phyloP scores from a whole-genome alignment of 2,888 invertebrate species.

The Physocephala rufipes region DNA sequence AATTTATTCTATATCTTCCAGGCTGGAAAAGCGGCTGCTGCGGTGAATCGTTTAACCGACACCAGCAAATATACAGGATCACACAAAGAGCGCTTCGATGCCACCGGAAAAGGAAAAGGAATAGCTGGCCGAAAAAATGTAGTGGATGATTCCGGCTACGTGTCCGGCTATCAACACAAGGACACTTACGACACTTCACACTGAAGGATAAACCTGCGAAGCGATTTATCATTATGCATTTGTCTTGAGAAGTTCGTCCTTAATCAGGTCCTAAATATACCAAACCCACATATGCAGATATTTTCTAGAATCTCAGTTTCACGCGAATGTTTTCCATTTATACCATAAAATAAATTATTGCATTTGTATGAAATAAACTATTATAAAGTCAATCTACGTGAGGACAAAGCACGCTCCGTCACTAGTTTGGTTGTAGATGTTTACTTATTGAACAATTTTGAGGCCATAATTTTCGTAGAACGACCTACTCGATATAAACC shows the following conservation, averaged over 20 bases:
- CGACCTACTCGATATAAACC: no score
- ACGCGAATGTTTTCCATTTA: neutral
- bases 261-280: neutral
- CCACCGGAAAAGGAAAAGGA: conserved; percentile 85
- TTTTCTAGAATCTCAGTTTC: neutral
- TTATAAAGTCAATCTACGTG: no score
- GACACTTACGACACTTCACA: conserved; percentile 76
- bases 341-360: conserved; percentile 2
- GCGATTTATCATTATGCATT: neutral
- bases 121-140: conserved; percentile 83
- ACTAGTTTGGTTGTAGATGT: no score
- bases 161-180: conserved; percentile 85
- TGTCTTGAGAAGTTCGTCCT: neutral
- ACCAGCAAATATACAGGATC: conserved; percentile 89
- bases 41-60: conserved; percentile 79
- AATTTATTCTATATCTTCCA: conserved; percentile 41
- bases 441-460: no score
- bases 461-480: no score
- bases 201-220: conserved; percentile 47
- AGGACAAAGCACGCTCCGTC: no score
- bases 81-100: conserved; percentile 86
- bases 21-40: conserved; percentile 65
- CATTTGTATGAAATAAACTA: neutral
- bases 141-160: conserved; percentile 80
- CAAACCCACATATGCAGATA: conserved; percentile 3